Conservation (phyloP, 2,797 vertebrate species). For the Ispidina picta region DNA sequence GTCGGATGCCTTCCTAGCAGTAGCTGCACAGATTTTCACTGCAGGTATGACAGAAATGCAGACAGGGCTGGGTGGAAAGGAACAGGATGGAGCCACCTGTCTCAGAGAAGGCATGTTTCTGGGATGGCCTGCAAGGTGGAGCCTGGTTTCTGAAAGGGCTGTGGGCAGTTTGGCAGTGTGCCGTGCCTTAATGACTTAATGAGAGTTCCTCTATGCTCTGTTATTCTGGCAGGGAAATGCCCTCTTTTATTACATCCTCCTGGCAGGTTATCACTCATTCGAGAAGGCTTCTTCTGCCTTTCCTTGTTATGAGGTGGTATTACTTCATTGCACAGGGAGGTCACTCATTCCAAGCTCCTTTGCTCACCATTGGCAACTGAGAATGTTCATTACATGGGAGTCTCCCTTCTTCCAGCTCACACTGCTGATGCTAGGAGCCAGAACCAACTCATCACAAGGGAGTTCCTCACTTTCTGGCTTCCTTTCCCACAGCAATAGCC, state of each 20-base stretch:
- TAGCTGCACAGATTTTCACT: slow-evolving; percentile 93
- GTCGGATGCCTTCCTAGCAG: slow-evolving; percentile 93
- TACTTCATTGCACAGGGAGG: not conserved
- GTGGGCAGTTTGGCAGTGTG: slow-evolving; percentile 16
- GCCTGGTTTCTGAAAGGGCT: not conserved
- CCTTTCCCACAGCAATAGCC: not conserved
- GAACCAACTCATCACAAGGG: slow-evolving; percentile 18
- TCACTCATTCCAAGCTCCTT: slow-evolving; percentile 35
- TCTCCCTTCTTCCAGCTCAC: not conserved
- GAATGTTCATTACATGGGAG: slow-evolving; percentile 23
- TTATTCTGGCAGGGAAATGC: not conserved
- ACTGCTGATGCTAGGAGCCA: not conserved
- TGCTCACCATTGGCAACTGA: slow-evolving; percentile 2
- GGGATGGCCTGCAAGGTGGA: not conserved
- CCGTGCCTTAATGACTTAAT: slow-evolving; percentile 21
- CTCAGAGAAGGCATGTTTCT: not conserved
- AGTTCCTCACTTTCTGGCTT: slow-evolving; percentile 30
- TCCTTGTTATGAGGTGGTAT: not conserved
- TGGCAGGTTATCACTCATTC: not conserved
- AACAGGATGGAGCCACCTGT: not conserved
- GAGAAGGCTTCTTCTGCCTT: slow-evolving; percentile 7
- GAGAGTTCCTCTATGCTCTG: not conserved
- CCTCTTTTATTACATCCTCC: not conserved
- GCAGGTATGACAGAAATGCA: slow-evolving; percentile 80
- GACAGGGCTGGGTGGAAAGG: not conserved